These are phyloP conservation scores for Oryzias celebensis DNA, from an alignment of 2,113 vertebrate genomes.

Conservation along the genomic window DNA sequence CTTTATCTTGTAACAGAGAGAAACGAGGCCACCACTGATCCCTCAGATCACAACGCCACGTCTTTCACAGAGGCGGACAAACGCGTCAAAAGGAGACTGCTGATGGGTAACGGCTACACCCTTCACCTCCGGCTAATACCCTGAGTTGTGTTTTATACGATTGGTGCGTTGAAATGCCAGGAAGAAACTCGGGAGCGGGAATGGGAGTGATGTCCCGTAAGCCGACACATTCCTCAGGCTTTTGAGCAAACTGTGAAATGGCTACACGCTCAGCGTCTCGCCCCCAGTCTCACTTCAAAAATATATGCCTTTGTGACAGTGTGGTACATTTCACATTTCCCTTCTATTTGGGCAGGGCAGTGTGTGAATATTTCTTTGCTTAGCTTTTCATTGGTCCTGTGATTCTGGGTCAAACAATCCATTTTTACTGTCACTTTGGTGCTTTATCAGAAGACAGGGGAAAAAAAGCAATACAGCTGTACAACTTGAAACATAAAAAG, in stretches of 20 bases:
- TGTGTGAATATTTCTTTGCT: conserved; percentile 46
- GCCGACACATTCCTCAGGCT: conserved; percentile 72
- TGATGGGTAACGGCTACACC: conserved; percentile 87
- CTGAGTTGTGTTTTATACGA: conserved; percentile 19
- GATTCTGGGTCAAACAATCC: conserved; percentile 36
- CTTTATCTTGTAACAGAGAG: conserved; percentile 75
- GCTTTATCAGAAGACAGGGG: conserved; percentile 8
- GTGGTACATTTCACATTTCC: conserved; percentile 77
- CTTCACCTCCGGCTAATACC: not conserved
- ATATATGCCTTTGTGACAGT: conserved; percentile 73
- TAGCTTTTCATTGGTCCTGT: conserved; percentile 43
- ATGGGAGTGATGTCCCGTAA: conserved; percentile 52
- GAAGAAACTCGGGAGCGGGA: conserved; percentile 31
- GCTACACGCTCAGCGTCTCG: conserved; percentile 50
- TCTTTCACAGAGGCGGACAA: conserved; percentile 89
- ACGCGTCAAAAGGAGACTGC: conserved; percentile 90
- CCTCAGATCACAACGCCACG: conserved; percentile 84
- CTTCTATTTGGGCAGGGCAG: conserved; percentile 47
- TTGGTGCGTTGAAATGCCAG: conserved; percentile 22
- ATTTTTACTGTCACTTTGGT: conserved; percentile 27
- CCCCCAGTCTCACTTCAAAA: conserved; percentile 52
- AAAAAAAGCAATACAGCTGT: not conserved
- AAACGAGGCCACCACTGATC: conserved; percentile 80
- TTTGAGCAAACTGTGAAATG: conserved; percentile 82
- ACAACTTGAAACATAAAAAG: not conserved